Percentiles rank a stretch among this genome's conserved stretches.
Evolutionary conservation across 1,140 invertebrate species (phyloP).

Genomic region (Hestina assimilis): DNA sequence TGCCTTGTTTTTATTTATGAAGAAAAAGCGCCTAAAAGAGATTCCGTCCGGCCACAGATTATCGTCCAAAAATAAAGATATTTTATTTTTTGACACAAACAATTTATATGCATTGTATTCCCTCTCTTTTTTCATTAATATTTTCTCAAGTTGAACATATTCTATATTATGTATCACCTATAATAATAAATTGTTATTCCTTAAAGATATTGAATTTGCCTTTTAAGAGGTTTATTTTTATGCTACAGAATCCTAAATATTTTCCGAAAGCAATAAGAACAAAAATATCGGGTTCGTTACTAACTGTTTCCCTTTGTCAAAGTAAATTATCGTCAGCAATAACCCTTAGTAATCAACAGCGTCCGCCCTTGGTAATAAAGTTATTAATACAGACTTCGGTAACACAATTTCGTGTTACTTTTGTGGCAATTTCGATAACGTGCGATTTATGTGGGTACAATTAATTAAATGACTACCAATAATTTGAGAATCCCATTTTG

Average conservation of each 20-base stretch:
- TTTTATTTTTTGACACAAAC: background rate
- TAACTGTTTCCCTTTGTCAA: constrained; percentile 1
- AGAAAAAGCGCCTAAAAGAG: background rate
- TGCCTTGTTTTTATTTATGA: too few relatives aligned
- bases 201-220: too few relatives aligned
- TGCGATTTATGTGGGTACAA: background rate
- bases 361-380: background rate
- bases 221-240: too few relatives aligned
- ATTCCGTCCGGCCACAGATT: background rate
- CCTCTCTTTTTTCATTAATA: background rate
- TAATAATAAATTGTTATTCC: too few relatives aligned
- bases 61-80: background rate
- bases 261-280: too few relatives aligned
- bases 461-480: too few relatives aligned
- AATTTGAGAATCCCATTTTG: too few relatives aligned
- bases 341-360: background rate
- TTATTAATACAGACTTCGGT: background rate
- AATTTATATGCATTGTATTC: background rate
- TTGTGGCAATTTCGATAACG: background rate
- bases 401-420: background rate
- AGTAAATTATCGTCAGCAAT: background rate
- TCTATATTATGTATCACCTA: too few relatives aligned
- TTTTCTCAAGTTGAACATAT: background rate
- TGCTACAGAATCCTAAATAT: too few relatives aligned
- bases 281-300: too few relatives aligned